Evolutionary conservation across 2,888 invertebrate genomes (phyloP), one percentile per base, ranked within the genome.

Genomic region (Ephialtes manifestator): DNA sequence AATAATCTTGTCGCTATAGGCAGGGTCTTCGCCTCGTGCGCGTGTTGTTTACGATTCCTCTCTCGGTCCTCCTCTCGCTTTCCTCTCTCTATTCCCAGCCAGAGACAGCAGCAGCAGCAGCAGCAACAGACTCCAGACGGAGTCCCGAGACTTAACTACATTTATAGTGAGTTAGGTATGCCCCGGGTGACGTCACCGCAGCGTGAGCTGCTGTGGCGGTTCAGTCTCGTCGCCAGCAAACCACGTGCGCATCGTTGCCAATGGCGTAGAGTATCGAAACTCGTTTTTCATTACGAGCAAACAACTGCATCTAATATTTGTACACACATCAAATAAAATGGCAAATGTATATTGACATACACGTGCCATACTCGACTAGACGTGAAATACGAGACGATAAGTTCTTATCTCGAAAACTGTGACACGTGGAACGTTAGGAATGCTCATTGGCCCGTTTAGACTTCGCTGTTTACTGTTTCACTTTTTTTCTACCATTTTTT

Each of bases 141-240:
- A 75, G 75, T 48, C 75, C 72, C 63, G 80, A 83, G 86, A 78
- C 75, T 85, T 76, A 85, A 79, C 84, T 79, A 85, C 86, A 72
- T 85, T 79, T 82, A 79, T 76, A 86, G 86, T 82, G 84, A 85
- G 85, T 79, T 85, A 85, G 85, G 86, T 82, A 85, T 82, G 85
- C 67, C 79, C 65, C 80, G 71, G 71, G 35, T 86, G 85, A 84
- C 86, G 86, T 86, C 86, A 86, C 72, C 74, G n/a, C n/a, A n/a
- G 46, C 55, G 72, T 77, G 80, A 55, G 63, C 72, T 67, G 84
- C 71, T 51, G 85, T 68, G 70, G 46, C 43, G 53, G 81, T 53
- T 68, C 78, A 58, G 60, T 81, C 71, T 82, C 74, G 82, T 51
- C 51, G 70, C 75, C 28, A 55, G 39, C 39, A 77, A 39, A 58